Conservation (phyloP, 2,113 vertebrate genomes). For the Coregonus clupeaformis region DNA sequence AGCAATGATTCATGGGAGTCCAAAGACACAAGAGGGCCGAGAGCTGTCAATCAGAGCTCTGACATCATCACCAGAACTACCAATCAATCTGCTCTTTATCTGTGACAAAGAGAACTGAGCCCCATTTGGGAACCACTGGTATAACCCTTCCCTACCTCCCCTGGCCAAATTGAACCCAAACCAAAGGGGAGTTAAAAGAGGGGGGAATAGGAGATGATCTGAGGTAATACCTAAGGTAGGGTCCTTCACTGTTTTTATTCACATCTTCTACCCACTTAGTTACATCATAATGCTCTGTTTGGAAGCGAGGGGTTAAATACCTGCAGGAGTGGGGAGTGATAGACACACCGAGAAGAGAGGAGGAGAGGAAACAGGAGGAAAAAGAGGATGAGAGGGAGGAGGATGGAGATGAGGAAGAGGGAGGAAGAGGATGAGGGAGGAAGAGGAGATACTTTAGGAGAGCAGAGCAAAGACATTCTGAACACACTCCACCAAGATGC, state of each 20-base stretch:
- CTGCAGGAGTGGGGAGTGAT: constrained; percentile 80
- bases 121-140: not conserved
- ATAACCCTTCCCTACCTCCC: constrained; percentile 58
- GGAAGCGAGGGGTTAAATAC: constrained; percentile 99
- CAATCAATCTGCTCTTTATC: too few relatives aligned
- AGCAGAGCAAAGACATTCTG: constrained; percentile 86
- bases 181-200: constrained; percentile 49
- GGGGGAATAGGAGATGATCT: constrained; percentile 77
- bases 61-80: too few relatives aligned
- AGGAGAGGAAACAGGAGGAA: constrained; percentile 53
- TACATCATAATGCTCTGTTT: constrained; percentile 99
- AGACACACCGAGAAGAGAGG: constrained; percentile 75
- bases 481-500: constrained; percentile 80
- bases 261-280: constrained; percentile 99
- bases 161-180: constrained; percentile 59
- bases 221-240: constrained; percentile 96
- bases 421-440: constrained; percentile 51
- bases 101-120: too few relatives aligned
- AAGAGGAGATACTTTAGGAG: constrained; percentile 90
- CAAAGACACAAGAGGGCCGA: not conserved
- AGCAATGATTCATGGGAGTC: not conserved
- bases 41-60: not conserved
- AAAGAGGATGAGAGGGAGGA: constrained; percentile 52
- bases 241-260: constrained; percentile 99
- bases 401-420: constrained; percentile 58